Conservation (phyloP, 2,888 invertebrate species). For the Hemistola chrysoprasaria region DNA sequence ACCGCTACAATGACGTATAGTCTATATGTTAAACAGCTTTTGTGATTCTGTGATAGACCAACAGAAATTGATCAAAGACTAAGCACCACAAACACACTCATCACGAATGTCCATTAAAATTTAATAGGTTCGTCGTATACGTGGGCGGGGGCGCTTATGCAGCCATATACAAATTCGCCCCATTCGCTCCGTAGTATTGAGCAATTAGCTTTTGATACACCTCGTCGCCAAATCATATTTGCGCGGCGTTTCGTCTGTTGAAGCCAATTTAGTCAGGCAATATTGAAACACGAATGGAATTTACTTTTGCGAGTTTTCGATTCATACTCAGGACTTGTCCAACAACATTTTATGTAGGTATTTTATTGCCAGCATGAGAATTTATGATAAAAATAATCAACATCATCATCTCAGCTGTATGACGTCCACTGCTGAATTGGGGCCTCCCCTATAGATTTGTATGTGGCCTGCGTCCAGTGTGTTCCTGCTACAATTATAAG, state of each 20-base stretch:
- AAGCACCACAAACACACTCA: background rate
- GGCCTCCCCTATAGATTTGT: too few relatives aligned
- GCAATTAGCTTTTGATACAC: constrained; percentile 71
- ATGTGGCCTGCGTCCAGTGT: too few relatives aligned
- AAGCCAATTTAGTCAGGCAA: constrained; percentile 58
- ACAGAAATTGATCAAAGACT: background rate
- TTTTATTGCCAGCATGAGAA: too few relatives aligned
- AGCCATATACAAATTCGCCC: constrained; percentile 20
- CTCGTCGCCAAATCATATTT: constrained; percentile 67
- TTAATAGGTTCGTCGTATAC: constrained; percentile 4
- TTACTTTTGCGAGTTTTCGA: constrained; percentile 50
- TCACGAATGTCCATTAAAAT: constrained; percentile 1
- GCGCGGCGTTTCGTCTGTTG: constrained; percentile 55
- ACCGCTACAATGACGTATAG: too few relatives aligned
- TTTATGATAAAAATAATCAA: too few relatives aligned
- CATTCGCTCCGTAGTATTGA: constrained; percentile 40
- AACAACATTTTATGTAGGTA: too few relatives aligned
- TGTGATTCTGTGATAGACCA: too few relatives aligned
- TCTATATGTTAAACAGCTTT: too few relatives aligned
- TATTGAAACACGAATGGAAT: constrained; percentile 61
- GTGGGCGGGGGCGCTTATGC: background rate
- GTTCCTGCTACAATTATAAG: too few relatives aligned
- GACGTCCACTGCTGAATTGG: too few relatives aligned
- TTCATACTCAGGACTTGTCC: constrained; percentile 25
- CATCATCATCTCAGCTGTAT: too few relatives aligned